Conservation (phyloP, 2,888 invertebrate genomes). For the Dasysyrphus tricinctus region DNA sequence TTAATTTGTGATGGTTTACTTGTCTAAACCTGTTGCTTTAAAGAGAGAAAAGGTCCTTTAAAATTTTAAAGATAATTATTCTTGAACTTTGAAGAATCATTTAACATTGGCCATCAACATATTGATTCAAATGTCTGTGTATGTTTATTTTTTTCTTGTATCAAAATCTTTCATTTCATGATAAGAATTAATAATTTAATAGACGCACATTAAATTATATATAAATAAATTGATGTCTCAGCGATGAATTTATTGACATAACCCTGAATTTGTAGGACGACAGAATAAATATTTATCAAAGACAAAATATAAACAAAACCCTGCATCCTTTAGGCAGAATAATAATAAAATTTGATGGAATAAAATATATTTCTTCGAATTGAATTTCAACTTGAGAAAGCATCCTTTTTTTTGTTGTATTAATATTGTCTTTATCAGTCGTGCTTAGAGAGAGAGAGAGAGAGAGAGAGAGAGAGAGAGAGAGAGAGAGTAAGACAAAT, state of each 20-base stretch:
- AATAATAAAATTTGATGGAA: constrained; percentile 12
- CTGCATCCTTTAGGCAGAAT: not conserved
- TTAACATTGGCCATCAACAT: not conserved
- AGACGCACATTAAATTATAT: not conserved
- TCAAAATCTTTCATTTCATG: not conserved
- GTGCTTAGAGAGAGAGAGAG: no score
- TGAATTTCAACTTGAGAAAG: not conserved
- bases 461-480: no score
- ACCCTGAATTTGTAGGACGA: constrained; percentile 3
- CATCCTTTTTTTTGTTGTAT: not conserved
- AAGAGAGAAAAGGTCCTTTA: not conserved
- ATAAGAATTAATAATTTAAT: constrained; percentile 16
- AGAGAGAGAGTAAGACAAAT: not conserved
- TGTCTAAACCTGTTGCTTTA: not conserved
- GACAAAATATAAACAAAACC: not conserved
- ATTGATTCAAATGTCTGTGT: not conserved
- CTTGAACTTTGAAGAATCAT: not conserved
- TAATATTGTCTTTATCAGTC: not conserved
- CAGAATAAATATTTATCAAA: constrained; percentile 10
- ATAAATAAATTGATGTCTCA: constrained; percentile 6
- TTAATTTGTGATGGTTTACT: not conserved
- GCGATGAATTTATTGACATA: constrained; percentile 16
- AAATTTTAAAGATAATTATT: not conserved
- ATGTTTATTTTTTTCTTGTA: not conserved
- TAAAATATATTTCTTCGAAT: constrained; percentile 1